Conservation (phyloP, 2,113 vertebrate species). For the Dipodomys stephensi region DNA sequence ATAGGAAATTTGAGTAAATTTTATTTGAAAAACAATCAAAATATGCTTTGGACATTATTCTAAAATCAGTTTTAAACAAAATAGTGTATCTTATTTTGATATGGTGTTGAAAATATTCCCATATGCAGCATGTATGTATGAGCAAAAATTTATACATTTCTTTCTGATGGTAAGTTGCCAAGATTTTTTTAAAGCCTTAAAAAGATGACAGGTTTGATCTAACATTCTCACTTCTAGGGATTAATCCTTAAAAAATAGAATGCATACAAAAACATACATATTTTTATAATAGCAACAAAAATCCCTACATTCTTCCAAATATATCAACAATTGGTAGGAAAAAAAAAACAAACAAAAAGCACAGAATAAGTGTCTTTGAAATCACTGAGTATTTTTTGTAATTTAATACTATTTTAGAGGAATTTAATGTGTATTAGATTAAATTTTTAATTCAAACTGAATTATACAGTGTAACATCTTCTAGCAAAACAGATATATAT, state of each 20-base stretch:
- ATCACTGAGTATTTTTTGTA: conserved; percentile 3
- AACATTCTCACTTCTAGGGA: conserved; percentile 21
- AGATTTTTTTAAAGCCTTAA: neutral
- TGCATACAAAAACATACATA: neutral
- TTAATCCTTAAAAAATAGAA: neutral
- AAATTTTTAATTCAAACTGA: neutral
- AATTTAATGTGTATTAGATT: neutral
- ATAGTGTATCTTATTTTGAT: neutral
- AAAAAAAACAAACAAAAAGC: neutral
- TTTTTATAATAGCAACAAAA: neutral
- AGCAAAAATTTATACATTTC: conserved; percentile 1
- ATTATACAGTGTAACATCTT: neutral
- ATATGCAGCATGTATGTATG: neutral
- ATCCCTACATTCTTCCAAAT: neutral
- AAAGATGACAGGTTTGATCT: neutral
- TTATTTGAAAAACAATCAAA: neutral
- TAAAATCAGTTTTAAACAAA: conserved; percentile 29
- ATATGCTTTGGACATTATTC: neutral
- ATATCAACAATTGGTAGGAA: neutral
- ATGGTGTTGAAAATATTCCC: neutral
- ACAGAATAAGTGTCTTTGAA: conserved; percentile 3
- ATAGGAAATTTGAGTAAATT: conserved; percentile 4
- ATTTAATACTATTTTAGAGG: neutral
- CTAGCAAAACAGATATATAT: too few species aligned
- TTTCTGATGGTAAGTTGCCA: conserved; percentile 25